Evolutionary conservation across 1,140 invertebrate genomes (phyloP), one percentile per base, ranked within the genome.

Genomic region (Parapsyche elsis): DNA sequence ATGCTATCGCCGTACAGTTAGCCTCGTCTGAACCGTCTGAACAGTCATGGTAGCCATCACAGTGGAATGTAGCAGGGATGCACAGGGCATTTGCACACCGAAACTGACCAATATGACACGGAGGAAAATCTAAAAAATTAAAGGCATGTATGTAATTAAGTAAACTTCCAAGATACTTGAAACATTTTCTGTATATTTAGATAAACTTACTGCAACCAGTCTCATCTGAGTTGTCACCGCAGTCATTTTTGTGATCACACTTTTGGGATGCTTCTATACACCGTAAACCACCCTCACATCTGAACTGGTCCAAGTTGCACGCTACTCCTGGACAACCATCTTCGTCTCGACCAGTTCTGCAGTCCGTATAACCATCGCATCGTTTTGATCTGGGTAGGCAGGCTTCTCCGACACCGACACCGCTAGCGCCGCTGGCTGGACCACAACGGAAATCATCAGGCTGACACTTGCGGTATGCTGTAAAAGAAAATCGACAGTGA

Each of bases 21-120:
- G 92, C 92, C 86, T 99, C 97, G 86, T 98, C 97, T 9, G 93
- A 94, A 30, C 94, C 94, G 84, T 98, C 97, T 0, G 92, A 90
- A 86, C 96, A 97, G 85, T 97, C 96, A 76, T 92, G 90, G 86
- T 94, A 94, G 10, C 94, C 94, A 83, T 96, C 95, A 87, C 95
- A 96, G 81, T 93, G 93, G 87, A 94, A 96, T 26, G 91, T 92
- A 10, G 91, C 90, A 0, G 97, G 96, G 76, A 99, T 97, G 88
- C 98, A 99, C 14, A 97, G 89, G 5, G 96, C 95, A 87, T 98
- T 98, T 49, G 94, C 93, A 89, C 98, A 99, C 23, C 95, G 91
- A 87, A 98, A 99, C 88, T 99, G 96, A 9, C 95, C 95, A 67
- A 92, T 92, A 84, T 95, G 93, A 87, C 98, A 99, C 0, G 94